Percentiles rank a stretch among this genome's conserved stretches.
phyloP scores from a whole-genome alignment of 2,888 invertebrate species.

The Antheraea assamensis region DNA sequence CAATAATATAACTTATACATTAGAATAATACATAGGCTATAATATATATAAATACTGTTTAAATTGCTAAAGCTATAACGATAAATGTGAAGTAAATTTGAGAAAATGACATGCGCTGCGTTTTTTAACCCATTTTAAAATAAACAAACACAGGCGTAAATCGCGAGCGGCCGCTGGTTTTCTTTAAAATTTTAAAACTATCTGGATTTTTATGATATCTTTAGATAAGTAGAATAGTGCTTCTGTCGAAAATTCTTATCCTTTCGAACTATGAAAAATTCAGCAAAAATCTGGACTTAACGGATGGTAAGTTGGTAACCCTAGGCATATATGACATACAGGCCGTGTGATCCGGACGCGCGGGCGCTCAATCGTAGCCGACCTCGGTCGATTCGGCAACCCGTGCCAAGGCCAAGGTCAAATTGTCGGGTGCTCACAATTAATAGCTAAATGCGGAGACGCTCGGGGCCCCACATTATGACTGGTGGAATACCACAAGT shows the following conservation, averaged over 20 bases:
- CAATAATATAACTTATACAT: no score
- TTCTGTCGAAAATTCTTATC: not conserved
- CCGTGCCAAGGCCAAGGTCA: conserved; percentile 79
- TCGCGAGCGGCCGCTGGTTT: no score
- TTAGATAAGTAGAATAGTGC: not conserved
- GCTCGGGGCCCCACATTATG: conserved; percentile 48
- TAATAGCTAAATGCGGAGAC: conserved; percentile 56
- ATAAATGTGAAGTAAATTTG: no score
- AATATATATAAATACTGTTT: no score
- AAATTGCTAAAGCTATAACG: no score
- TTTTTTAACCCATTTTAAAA: no score
- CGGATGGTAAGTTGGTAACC: not conserved
- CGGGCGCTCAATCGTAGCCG: conserved; percentile 60
- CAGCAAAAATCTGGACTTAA: not conserved
- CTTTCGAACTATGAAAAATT: not conserved
- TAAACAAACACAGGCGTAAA: no score
- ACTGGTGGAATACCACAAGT: conserved; percentile 14
- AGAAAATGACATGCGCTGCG: no score
- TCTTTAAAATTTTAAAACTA: not conserved
- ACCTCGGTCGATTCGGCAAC: conserved; percentile 78
- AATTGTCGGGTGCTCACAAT: conserved; percentile 67
- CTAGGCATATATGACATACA: conserved; percentile 45
- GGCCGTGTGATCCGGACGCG: conserved; percentile 77
- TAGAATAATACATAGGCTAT: no score
- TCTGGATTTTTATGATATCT: not conserved